A percentile compares a stretch with the other conserved stretches of the same genome.
phyloP scores from a whole-genome alignment of 1,140 invertebrate genomes.

The Forficula auricularia region DNA sequence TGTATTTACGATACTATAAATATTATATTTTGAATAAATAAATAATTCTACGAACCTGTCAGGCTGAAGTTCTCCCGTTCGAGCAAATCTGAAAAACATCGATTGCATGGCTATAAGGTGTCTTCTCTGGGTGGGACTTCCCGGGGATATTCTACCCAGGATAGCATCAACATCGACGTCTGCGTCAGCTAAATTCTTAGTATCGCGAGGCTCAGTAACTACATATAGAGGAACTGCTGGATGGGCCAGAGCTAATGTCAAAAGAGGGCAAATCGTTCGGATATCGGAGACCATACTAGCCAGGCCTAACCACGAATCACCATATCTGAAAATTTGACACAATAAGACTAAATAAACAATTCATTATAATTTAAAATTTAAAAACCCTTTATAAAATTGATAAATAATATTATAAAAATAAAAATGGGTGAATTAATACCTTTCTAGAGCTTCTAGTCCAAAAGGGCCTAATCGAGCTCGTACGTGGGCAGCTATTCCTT shows the following conservation, averaged over 20 bases:
- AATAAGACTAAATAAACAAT: too few relatives aligned
- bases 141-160: conserved; percentile 50
- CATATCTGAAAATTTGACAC: conserved; percentile 38
- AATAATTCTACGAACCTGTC: conserved; percentile 17
- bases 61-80: conserved; percentile 43
- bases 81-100: conserved; percentile 63
- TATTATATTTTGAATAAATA: too few relatives aligned
- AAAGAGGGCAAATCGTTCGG: conserved; percentile 56
- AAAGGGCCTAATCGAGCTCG: too few relatives aligned
- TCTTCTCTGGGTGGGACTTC: conserved; percentile 46
- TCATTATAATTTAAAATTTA: too few relatives aligned
- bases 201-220: conserved; percentile 35
- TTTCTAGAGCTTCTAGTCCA: too few relatives aligned
- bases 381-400: too few relatives aligned
- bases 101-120: conserved; percentile 58
- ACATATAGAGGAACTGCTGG: conserved; percentile 47
- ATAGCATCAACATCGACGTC: conserved; percentile 58
- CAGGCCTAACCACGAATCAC: conserved; percentile 43
- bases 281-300: conserved; percentile 58
- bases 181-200: conserved; percentile 36
- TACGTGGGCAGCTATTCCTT: too few relatives aligned
- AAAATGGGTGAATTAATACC: too few relatives aligned
- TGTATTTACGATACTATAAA: too few relatives aligned
- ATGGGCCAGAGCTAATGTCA: conserved; percentile 33
- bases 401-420: too few relatives aligned